A percentile compares a stretch with the other conserved stretches of the same genome.
phyloP scores from a whole-genome alignment of 2,797 vertebrate species.

The Oryzias sinensis region DNA sequence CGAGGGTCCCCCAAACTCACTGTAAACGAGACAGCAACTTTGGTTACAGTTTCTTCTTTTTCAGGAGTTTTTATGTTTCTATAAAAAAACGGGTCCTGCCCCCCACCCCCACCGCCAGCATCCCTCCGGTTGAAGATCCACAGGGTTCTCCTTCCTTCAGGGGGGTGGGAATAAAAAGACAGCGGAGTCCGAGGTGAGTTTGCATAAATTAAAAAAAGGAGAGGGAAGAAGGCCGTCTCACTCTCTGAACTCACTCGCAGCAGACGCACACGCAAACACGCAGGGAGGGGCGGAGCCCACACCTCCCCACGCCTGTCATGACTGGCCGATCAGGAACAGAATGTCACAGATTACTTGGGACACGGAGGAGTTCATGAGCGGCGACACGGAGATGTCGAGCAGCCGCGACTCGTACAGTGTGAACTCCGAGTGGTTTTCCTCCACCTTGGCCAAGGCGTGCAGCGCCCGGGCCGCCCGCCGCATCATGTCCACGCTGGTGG shows the following conservation, averaged over 20 bases:
- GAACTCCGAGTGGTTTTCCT: constrained; percentile 99
- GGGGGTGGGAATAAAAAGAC: constrained; percentile 86
- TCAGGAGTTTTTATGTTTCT: constrained; percentile 63
- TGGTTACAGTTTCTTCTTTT: constrained; percentile 89
- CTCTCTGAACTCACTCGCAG: constrained; percentile 87
- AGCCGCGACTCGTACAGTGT: constrained; percentile 97
- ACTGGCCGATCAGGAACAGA: constrained; percentile 99
- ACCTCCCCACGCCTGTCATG: constrained; percentile 94
- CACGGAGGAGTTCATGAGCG: constrained; percentile 98
- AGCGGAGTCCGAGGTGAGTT: constrained; percentile 99
- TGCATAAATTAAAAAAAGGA: constrained; percentile 98
- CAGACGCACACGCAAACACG: constrained; percentile 52
- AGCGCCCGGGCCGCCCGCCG: constrained; percentile 94
- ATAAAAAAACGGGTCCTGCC: constrained; percentile 80
- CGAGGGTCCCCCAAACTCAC: constrained; percentile 92
- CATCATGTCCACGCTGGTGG: constrained; percentile 99
- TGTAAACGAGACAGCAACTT: constrained; percentile 99
- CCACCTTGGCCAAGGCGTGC: constrained; percentile 95
- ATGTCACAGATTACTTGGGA: constrained; percentile 99
- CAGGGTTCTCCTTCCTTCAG: constrained; percentile 84
- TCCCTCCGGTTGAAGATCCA: constrained; percentile 71
- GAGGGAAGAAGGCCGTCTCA: constrained; percentile 63
- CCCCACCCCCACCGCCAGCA: constrained; percentile 51
- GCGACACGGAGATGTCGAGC: constrained; percentile 98
- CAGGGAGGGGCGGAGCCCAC: constrained; percentile 66